phyloP scores from a whole-genome alignment of 2,888 invertebrate genomes.

The Acleris literana region DNA sequence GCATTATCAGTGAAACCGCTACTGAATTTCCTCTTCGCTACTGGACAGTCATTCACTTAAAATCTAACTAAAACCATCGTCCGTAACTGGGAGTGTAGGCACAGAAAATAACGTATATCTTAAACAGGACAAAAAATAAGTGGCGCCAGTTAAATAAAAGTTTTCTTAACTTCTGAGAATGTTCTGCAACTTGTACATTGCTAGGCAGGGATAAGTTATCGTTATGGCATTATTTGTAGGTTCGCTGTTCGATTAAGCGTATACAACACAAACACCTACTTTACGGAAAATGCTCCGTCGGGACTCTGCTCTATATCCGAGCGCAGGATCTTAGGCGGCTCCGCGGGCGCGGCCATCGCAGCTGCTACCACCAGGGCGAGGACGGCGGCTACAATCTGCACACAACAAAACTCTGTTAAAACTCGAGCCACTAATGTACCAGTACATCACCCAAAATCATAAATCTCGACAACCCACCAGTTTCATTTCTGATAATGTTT shows the following conservation, averaged over 20 bases:
- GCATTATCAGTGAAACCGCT: no score
- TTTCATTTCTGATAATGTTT: conserved; percentile 66
- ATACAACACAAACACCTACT: conserved; percentile 48
- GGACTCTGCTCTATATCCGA: conserved; percentile 54
- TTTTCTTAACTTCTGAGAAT: no score
- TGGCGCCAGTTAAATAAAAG: no score
- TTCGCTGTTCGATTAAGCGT: not conserved
- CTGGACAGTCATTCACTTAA: no score
- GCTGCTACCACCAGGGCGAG: conserved; percentile 62
- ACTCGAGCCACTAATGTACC: not conserved
- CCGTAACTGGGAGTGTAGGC: no score
- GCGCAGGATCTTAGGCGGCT: conserved; percentile 52
- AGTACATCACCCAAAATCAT: conserved; percentile 4
- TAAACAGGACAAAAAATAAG: no score
- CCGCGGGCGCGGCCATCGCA: conserved; percentile 56
- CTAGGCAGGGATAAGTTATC: no score
- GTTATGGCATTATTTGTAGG: no score
- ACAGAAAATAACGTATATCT: no score
- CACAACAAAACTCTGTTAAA: conserved; percentile 28
- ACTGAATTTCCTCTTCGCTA: no score
- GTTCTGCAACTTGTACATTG: no score
- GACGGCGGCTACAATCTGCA: conserved; percentile 57
- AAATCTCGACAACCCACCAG: conserved; percentile 58
- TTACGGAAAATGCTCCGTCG: conserved; percentile 57
- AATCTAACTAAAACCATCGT: no score